These are phyloP conservation scores for Euschistus heros DNA, from an alignment of 1,140 invertebrate species.

Conservation along the genomic window DNA sequence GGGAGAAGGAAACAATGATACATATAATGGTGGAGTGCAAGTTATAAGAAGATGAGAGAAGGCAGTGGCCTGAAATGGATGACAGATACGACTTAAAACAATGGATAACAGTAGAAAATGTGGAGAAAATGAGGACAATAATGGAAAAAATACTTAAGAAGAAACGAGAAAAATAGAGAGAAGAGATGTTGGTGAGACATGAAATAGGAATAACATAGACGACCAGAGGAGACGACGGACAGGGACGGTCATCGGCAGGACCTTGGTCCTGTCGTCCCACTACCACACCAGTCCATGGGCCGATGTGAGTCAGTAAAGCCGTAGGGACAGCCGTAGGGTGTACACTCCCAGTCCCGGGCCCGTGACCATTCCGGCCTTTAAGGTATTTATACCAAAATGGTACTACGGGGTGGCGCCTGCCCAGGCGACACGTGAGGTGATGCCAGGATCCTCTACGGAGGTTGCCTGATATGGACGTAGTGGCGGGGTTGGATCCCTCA, in stretches of 20 bases:
- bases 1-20: background rate
- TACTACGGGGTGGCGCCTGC: no score
- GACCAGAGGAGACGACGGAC: background rate
- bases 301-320: no score
- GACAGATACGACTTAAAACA: background rate
- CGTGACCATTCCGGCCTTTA: no score
- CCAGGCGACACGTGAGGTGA: no score
- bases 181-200: background rate
- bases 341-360: no score
- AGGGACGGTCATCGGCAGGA: background rate
- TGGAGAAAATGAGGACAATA: background rate
- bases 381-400: no score
- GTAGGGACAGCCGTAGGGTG: no score
- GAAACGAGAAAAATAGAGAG: background rate
- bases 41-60: background rate
- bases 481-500: no score
- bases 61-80: background rate
- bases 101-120: background rate
- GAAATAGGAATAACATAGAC: background rate
- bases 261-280: background rate
- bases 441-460: no score
- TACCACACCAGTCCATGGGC: no score
- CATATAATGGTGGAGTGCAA: background rate
- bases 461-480: no score
- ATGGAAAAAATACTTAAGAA: background rate